Evolutionary conservation across 1,140 invertebrate species (phyloP).

Genomic region (Drosophila subpulchrella): DNA sequence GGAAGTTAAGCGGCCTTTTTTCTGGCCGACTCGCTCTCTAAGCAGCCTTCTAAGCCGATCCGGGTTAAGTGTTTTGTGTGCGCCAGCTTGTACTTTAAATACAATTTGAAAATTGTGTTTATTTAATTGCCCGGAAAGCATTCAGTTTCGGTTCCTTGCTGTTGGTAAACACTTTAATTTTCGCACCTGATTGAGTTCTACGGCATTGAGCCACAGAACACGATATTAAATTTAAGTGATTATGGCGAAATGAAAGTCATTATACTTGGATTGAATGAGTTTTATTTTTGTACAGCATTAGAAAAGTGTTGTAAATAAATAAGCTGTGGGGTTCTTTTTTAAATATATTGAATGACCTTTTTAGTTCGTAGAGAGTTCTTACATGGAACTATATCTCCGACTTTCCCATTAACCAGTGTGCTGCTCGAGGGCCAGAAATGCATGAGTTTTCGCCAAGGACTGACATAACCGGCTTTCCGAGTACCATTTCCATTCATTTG

Average conservation of each 20-base stretch:
- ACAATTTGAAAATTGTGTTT: conserved; percentile 83
- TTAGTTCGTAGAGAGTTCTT: background rate
- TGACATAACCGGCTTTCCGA: conserved; percentile 27
- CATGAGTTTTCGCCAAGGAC: conserved; percentile 13
- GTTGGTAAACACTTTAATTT: conserved; percentile 48
- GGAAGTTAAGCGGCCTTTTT: conserved; percentile 62
- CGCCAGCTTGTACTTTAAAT: conserved; percentile 73
- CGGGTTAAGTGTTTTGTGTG: conserved; percentile 11
- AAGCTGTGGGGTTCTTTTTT: no score
- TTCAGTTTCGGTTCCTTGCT: conserved; percentile 38
- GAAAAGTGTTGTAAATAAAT: no score
- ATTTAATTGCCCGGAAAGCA: conserved; percentile 80
- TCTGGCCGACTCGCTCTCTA: conserved; percentile 20
- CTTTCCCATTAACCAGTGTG: background rate
- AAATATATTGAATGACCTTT: no score
- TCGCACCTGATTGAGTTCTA: conserved; percentile 64
- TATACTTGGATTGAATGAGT: no score
- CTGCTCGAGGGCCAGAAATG: background rate
- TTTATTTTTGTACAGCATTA: no score
- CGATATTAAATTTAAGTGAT: conserved; percentile 2
- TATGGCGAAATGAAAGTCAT: background rate
- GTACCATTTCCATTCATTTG: conserved; percentile 29
- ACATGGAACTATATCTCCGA: background rate
- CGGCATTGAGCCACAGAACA: conserved; percentile 34
- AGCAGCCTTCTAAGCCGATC: conserved; percentile 14